phyloP scores from a whole-genome alignment of 92 coral and sea anemone species.

The Phymanthus crucifer region DNA sequence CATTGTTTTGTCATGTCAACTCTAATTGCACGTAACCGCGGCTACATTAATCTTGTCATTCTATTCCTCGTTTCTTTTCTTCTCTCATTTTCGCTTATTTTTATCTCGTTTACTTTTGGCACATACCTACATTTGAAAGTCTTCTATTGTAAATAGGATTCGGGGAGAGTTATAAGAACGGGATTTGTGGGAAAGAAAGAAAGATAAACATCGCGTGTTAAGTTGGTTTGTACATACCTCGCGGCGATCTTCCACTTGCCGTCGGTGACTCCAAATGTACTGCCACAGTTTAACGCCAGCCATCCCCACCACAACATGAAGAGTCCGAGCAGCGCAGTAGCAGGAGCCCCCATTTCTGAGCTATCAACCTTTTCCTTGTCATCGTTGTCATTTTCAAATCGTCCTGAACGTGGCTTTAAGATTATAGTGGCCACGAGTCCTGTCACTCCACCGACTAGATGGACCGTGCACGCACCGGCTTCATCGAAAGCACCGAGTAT shows the following conservation, averaged over 20 bases:
- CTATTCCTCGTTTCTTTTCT: too few species aligned
- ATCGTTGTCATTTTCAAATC: constrained; percentile 55
- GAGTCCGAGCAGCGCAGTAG: constrained; percentile 60
- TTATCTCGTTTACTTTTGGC: too few species aligned
- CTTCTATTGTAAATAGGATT: too few species aligned
- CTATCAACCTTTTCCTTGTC: constrained; percentile 28
- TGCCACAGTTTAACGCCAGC: constrained; percentile 66
- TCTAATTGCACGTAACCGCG: too few species aligned
- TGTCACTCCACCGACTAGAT: constrained; percentile 60
- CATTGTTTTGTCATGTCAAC: too few species aligned
- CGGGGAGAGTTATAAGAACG: too few species aligned
- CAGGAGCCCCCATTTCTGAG: constrained; percentile 59
- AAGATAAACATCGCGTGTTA: too few species aligned
- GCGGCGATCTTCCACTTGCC: constrained; percentile 71
- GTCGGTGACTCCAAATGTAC: constrained; percentile 65
- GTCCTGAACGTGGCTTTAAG: constrained; percentile 60
- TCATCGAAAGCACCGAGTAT: constrained; percentile 54
- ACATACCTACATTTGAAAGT: too few species aligned
- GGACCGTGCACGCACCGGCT: constrained; percentile 67
- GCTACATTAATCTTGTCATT: too few species aligned
- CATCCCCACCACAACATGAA: constrained; percentile 76
- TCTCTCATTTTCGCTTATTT: too few species aligned
- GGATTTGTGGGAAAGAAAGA: too few species aligned
- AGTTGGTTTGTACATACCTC: constrained; percentile 26
- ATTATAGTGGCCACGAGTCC: constrained; percentile 59